phyloP scores from a whole-genome alignment of 2,113 vertebrate genomes.

The Carettochelys insculpta region DNA sequence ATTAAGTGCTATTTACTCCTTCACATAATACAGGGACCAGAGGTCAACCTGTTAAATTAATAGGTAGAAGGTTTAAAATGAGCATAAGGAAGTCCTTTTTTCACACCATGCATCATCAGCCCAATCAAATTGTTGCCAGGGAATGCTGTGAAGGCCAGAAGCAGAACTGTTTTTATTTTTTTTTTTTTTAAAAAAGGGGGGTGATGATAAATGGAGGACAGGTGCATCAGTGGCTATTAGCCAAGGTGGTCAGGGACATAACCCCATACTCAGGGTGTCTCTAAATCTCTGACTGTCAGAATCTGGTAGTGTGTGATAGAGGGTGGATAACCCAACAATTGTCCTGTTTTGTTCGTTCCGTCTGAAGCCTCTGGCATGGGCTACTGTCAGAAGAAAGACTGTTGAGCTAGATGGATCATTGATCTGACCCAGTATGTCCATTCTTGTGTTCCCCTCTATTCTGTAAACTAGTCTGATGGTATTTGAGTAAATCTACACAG shows the following conservation, averaged over 20 bases:
- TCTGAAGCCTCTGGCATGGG: background rate
- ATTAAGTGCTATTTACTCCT: background rate
- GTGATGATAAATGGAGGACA: background rate
- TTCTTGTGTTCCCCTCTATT: background rate
- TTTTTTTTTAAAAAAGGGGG: background rate
- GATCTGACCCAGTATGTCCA: background rate
- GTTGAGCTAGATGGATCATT: background rate
- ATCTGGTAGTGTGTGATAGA: background rate
- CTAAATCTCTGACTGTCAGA: background rate
- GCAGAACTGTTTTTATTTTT: background rate
- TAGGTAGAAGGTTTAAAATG: background rate
- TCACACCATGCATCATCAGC: background rate
- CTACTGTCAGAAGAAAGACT: background rate
- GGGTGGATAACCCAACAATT: background rate
- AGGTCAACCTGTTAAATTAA: background rate
- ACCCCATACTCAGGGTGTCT: background rate
- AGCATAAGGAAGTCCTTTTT: background rate
- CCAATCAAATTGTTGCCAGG: background rate
- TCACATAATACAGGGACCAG: background rate
- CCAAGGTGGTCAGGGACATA: background rate
- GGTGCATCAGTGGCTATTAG: background rate
- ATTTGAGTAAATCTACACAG: slow-evolving; percentile 42
- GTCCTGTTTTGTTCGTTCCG: background rate
- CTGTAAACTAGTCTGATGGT: slow-evolving; percentile 37
- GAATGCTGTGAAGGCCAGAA: background rate